Percentiles rank a stretch among this genome's conserved stretches.
Conservation (phyloP, 2,113 vertebrate genomes). For the Sylvia atricapilla region DNA sequence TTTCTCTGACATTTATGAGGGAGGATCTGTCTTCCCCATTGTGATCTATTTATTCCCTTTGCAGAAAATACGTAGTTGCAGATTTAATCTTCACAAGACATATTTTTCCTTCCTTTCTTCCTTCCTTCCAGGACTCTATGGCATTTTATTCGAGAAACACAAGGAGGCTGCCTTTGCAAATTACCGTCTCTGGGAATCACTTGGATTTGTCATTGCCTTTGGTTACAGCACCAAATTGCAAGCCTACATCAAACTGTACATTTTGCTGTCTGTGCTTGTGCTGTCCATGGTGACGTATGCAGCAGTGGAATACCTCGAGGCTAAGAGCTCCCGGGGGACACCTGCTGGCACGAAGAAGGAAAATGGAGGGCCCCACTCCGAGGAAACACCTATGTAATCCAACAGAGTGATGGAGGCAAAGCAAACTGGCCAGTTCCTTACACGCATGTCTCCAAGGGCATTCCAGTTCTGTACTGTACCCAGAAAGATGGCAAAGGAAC, state of each 20-base stretch:
- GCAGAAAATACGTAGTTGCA: not conserved
- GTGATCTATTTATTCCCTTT: not conserved
- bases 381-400: not conserved
- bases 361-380: not conserved
- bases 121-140: constrained; percentile 81
- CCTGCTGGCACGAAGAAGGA: not conserved
- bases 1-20: not conserved
- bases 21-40: not conserved
- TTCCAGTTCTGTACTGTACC: not conserved
- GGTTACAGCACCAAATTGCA: constrained; percentile 88
- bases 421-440: not conserved
- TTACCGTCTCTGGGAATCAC: constrained; percentile 93
- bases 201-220: constrained; percentile 88
- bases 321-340: not conserved
- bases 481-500: not conserved
- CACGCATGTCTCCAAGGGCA: not conserved
- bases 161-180: constrained; percentile 94
- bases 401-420: not conserved
- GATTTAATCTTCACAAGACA: not conserved
- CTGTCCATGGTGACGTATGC: constrained; percentile 74
- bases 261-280: constrained; percentile 77
- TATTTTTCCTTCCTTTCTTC: not conserved
- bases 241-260: constrained; percentile 81
- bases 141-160: constrained; percentile 81
- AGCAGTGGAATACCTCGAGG: constrained; percentile 77